These are phyloP conservation scores for Montipora foliosa DNA, from an alignment of 64 coral and sea anemone species.

Conservation along the genomic window DNA sequence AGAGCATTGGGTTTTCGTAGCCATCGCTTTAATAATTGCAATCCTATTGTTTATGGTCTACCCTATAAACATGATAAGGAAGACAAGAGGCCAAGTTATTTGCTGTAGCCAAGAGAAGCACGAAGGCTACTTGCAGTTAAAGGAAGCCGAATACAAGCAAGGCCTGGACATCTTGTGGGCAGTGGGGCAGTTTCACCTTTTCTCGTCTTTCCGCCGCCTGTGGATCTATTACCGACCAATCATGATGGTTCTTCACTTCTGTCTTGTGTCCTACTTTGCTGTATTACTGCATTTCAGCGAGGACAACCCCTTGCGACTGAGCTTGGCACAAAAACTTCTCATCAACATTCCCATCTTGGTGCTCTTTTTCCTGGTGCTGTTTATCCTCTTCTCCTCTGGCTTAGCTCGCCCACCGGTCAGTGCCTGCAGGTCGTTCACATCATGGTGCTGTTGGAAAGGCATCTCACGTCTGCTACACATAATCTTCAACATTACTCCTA, in stretches of 20 bases:
- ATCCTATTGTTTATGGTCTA: conserved; percentile 83
- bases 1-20: conserved; percentile 85
- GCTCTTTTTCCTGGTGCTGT: conserved; percentile 76
- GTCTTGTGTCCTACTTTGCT: conserved; percentile 85
- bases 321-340: conserved; percentile 19
- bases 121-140: conserved; percentile 92
- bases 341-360: conserved; percentile 73
- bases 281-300: conserved; percentile 38
- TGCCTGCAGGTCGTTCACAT: conserved; percentile 65
- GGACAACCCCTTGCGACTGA: conserved; percentile 1
- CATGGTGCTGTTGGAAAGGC: conserved; percentile 72
- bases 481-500: conserved; percentile 85
- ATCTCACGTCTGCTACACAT: conserved; percentile 75
- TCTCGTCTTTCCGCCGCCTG: conserved; percentile 89
- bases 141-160: conserved; percentile 98
- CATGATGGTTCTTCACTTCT: conserved; percentile 84
- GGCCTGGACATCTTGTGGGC: conserved; percentile 98
- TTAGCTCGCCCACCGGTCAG: conserved; percentile 76
- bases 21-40: conserved; percentile 48
- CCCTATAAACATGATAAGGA: conserved; percentile 91
- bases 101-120: conserved; percentile 86
- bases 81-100: conserved; percentile 86
- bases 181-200: conserved; percentile 97
- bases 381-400: conserved; percentile 76
- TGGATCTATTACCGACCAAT: conserved; percentile 96